These are phyloP conservation scores for Drosophila subpulchrella DNA, from an alignment of 1,140 invertebrate species.

Conservation along the genomic window DNA sequence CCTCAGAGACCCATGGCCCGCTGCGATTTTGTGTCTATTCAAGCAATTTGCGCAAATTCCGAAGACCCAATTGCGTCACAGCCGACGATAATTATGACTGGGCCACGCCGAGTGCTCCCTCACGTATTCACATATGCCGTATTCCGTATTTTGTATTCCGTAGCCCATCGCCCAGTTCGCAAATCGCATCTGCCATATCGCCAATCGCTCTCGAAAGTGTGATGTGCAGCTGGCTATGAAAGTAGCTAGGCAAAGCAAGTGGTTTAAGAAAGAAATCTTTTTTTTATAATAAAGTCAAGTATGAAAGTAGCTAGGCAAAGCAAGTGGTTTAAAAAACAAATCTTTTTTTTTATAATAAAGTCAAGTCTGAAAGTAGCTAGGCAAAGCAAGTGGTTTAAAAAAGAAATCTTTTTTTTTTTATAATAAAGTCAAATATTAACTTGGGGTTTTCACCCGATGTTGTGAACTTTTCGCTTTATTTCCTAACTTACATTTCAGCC, in stretches of 20 bases:
- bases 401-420: too few species aligned
- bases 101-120: conserved; percentile 28
- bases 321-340: background rate
- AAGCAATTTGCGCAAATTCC: conserved; percentile 78
- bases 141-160: background rate
- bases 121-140: conserved; percentile 8
- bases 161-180: conserved; percentile 24
- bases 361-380: background rate
- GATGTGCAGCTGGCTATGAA: background rate
- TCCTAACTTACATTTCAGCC: too few species aligned
- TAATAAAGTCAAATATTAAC: too few species aligned
- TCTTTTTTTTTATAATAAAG: too few species aligned
- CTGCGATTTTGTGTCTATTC: conserved; percentile 53
- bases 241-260: background rate
- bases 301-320: background rate
- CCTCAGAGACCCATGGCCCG: conserved; percentile 3
- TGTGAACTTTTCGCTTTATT: too few species aligned
- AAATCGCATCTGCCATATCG: conserved; percentile 9
- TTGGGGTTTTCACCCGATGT: too few species aligned
- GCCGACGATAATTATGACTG: conserved; percentile 67
- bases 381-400: background rate
- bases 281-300: too few species aligned
- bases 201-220: background rate
- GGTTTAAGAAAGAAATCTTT: background rate
- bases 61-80: conserved; percentile 72